A percentile compares a stretch with the other conserved stretches of the same genome.
These are phyloP conservation scores for Pelobates cultripes DNA, from an alignment of 2,797 vertebrate species.

Conservation along the genomic window DNA sequence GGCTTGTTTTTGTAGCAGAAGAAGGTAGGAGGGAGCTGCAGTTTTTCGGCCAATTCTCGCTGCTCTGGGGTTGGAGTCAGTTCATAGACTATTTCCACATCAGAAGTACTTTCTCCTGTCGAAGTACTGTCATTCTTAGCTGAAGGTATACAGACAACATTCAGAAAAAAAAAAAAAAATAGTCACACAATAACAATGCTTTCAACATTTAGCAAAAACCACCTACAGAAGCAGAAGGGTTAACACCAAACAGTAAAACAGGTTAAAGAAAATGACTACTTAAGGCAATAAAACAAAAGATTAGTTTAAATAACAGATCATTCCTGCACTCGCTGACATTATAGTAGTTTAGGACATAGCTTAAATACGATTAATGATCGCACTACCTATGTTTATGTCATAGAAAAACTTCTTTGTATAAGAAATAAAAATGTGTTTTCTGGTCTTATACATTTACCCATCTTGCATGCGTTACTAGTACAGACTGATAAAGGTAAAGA, in stretches of 20 bases:
- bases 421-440: no score
- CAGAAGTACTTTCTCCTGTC: constrained; percentile 70
- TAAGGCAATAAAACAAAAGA: background rate
- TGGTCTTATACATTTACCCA: no score
- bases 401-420: no score
- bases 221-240: background rate
- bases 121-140: constrained; percentile 61
- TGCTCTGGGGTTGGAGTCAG: constrained; percentile 85
- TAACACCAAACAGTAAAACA: background rate
- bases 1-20: constrained; percentile 94
- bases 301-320: background rate
- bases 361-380: no score
- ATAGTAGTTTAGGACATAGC: background rate
- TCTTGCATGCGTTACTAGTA: no score
- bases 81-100: constrained; percentile 84
- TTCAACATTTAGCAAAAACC: background rate
- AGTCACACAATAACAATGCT: background rate
- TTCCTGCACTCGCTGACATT: background rate
- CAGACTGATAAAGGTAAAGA: no score
- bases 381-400: no score
- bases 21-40: constrained; percentile 89
- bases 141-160: constrained; percentile 57
- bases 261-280: constrained; percentile 9
- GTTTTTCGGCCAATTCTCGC: constrained; percentile 79
- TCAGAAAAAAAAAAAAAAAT: rapidly evolving